Percentiles rank a stretch among this genome's conserved stretches.
These are phyloP conservation scores for Prionailurus viverrinus DNA, from an alignment of 2,113 vertebrate genomes.

Conservation along the genomic window DNA sequence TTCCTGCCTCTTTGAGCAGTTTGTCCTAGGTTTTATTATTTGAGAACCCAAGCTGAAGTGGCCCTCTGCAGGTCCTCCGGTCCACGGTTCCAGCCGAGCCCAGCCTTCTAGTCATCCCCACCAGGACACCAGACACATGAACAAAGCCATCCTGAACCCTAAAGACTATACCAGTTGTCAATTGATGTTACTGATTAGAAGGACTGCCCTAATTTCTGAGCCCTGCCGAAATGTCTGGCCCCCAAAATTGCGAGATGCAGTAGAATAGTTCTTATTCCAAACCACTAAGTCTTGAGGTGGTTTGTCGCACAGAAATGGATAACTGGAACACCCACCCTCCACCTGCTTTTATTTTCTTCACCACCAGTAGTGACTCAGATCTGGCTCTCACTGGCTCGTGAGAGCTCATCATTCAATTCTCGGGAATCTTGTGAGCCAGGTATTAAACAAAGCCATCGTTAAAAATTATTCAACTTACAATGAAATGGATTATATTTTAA, in stretches of 20 bases:
- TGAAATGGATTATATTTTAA: neutral
- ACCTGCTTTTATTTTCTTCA: neutral
- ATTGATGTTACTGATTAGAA: neutral
- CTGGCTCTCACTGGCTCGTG: neutral
- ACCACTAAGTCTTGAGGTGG: neutral
- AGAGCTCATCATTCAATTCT: neutral
- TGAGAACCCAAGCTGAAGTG: neutral
- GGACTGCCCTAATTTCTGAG: neutral
- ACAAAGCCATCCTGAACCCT: neutral
- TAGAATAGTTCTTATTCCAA: neutral
- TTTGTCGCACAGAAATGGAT: neutral
- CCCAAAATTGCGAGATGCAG: neutral
- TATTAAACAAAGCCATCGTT: slow-evolving; percentile 34
- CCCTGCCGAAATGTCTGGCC: neutral
- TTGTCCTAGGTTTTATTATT: neutral
- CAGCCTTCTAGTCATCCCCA: neutral
- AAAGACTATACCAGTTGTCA: neutral
- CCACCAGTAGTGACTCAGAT: neutral
- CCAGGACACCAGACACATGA: neutral
- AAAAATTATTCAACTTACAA: slow-evolving; percentile 24
- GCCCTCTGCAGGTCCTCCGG: neutral
- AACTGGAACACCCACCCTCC: neutral
- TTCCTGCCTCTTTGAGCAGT: neutral
- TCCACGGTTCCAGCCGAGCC: neutral
- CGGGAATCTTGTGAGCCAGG: neutral